Conservation (phyloP, 1,140 invertebrate species). For the Pentalonia nigronervosa region DNA sequence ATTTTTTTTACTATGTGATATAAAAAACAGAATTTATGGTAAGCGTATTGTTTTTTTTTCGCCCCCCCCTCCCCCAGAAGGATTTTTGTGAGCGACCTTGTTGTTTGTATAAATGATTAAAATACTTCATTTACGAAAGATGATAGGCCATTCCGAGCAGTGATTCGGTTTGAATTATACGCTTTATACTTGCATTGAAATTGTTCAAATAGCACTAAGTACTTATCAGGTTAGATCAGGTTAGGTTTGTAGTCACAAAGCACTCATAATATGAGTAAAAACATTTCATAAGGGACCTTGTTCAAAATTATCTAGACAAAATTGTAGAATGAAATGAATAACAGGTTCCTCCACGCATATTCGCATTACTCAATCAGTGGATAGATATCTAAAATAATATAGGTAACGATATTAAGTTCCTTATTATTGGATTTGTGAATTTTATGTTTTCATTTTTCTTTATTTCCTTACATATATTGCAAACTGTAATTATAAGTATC, state of each 20-base stretch:
- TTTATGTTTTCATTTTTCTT: not conserved
- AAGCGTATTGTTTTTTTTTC: too few species aligned
- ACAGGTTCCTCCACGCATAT: not conserved
- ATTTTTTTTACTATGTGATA: too few species aligned
- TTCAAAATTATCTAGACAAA: slow-evolving; percentile 9
- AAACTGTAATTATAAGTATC: not conserved
- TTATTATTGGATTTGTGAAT: not conserved
- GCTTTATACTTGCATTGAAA: not conserved
- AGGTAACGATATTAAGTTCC: not conserved
- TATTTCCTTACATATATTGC: slow-evolving; percentile 2
- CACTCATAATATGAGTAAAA: not conserved
- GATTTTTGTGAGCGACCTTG: too few species aligned
- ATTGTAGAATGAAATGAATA: not conserved
- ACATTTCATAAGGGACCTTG: not conserved
- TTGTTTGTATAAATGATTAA: not conserved
- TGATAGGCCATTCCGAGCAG: not conserved
- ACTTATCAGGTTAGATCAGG: not conserved
- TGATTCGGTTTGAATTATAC: not conserved
- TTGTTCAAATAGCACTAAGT: not conserved
- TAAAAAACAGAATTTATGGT: too few species aligned
- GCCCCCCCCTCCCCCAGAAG: too few species aligned
- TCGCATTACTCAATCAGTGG: not conserved
- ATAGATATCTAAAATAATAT: not conserved
- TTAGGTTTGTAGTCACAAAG: not conserved
- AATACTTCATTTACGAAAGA: not conserved